Conservation (phyloP, 1,140 invertebrate species). For the Philopotamus ludificatus region DNA sequence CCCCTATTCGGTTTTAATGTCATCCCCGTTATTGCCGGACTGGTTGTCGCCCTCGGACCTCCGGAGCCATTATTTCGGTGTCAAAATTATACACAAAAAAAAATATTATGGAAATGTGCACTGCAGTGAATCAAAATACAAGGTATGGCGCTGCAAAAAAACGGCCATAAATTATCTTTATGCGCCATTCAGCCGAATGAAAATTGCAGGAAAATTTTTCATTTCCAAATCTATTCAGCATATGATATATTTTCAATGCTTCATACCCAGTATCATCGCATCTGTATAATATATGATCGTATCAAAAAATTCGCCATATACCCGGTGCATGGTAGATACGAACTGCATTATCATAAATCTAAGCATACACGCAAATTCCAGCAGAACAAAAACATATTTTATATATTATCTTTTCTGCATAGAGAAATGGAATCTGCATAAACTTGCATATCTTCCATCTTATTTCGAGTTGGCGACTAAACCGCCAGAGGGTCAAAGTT, state of each 20-base stretch:
- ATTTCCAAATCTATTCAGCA: not conserved
- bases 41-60: slow-evolving; percentile 13
- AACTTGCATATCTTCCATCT: not conserved
- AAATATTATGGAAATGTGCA: not conserved
- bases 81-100: not conserved
- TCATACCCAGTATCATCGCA: no score
- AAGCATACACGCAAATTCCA: no score
- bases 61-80: slow-evolving; percentile 5
- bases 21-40: slow-evolving; percentile 11
- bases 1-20: slow-evolving; percentile 23
- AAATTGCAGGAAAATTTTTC: slow-evolving; percentile 1
- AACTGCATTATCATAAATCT: no score
- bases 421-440: no score
- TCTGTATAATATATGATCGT: no score
- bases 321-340: no score
- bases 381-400: no score
- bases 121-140: not conserved
- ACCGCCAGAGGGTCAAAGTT: slow-evolving; percentile 32
- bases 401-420: no score
- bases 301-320: no score
- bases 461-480: slow-evolving; percentile 3
- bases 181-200: not conserved
- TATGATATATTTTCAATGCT: no score
- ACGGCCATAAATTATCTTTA: slow-evolving; percentile 1
- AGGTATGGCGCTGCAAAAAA: not conserved